Conservation (phyloP, 2,797 vertebrate genomes). For the Macropus fuliginosus region DNA sequence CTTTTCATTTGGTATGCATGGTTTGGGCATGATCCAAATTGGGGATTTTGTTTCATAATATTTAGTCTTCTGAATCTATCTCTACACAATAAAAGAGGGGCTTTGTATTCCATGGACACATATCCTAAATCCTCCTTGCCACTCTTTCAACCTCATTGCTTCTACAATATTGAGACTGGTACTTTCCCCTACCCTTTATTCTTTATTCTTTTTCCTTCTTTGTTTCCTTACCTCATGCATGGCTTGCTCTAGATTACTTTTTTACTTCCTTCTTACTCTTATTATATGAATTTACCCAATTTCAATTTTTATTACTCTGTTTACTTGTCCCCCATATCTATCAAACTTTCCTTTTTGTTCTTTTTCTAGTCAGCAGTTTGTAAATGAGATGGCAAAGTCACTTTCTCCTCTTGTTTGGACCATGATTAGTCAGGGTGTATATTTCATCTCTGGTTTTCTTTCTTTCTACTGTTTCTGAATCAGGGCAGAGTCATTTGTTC, state of each 20-base stretch:
- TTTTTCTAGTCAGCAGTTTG: neutral
- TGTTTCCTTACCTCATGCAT: neutral
- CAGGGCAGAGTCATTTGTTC: neutral
- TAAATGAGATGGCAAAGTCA: neutral
- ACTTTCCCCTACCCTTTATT: constrained; percentile 10
- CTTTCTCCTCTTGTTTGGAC: neutral
- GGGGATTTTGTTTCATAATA: neutral
- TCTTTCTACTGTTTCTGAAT: neutral
- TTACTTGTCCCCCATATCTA: neutral
- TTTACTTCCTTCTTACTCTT: neutral
- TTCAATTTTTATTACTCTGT: neutral
- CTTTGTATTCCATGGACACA: neutral
- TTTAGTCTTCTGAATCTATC: neutral
- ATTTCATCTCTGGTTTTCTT: neutral
- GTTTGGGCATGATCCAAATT: constrained; percentile 3
- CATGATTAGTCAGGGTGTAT: neutral
- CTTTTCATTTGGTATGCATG: constrained; percentile 28
- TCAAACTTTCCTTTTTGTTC: neutral
- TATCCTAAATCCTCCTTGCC: neutral
- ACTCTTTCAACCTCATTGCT: neutral
- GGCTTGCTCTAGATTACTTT: too few relatives aligned
- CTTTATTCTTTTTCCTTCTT: neutral
- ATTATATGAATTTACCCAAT: neutral
- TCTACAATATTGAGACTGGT: neutral
- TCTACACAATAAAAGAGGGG: neutral